Base-by-base conservation (phyloP, 2,113 vertebrate species). In the Hyperoodon ampullatus region DNA sequence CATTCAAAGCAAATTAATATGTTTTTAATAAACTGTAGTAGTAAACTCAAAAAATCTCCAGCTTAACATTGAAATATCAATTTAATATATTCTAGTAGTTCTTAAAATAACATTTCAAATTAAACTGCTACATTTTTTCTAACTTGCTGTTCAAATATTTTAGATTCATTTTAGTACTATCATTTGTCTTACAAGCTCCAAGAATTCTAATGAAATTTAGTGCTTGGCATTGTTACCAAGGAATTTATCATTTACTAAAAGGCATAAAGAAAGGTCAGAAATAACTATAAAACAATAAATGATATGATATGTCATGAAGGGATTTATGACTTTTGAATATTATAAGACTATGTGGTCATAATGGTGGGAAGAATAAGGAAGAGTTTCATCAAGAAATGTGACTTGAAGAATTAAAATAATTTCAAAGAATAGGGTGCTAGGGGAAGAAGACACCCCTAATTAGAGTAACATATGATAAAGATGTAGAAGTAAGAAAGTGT, bases 181-280 rank as follows among this genome's bases (percentile, higher is more conserved):
- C 53, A 95, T 90, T 80, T 94, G 42, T 94, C 77, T 95, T 93
- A 30, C 24, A 88, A 33, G 19, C n/a, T 88, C 65, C 39, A 93
- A 96, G 88, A 97, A 86, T 96, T 97, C 94, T 96, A 95, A 95
- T 30, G 80, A 95, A 94, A 88, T 88, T 92, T 90, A 94, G 77
- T 94, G 74, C 35, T 93, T 96, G 47, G 94, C 60, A 86, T 94
- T 97, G 85, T 96, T 96, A 81, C 60, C 71, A 85, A 77, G 39
- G 19, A 96, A 96, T 96, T 92, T 96, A 95, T 95, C 95, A 93
- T 94, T 77, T 96, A 68, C 55, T 84, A 87, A 93, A 93, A 96
- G 74, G 28, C 66, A 94, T 77, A 65, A 90, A 70, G 66, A 92
- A 96, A 92, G 70, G 91, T 96, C 80, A 96, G 84, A 95, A 94